A percentile compares a stretch with the other conserved stretches of the same genome.
Evolutionary conservation across 2,888 invertebrate genomes (phyloP).

Genomic region (Merodon equestris): DNA sequence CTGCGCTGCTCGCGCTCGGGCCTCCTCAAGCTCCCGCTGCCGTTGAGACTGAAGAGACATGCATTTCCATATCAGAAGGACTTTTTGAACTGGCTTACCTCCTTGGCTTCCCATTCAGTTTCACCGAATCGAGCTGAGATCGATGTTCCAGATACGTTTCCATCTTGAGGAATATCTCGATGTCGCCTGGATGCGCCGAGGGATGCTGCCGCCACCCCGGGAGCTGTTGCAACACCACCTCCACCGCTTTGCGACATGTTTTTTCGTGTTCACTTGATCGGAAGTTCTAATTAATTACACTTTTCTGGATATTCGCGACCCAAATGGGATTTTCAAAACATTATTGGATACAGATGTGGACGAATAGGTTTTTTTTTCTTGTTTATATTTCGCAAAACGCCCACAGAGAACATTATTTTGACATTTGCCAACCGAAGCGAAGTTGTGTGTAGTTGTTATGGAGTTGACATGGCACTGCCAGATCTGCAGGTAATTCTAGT

Average conservation of each 20-base stretch:
- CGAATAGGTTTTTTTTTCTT: constrained; percentile 41
- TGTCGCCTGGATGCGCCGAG: constrained; percentile 70
- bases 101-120: constrained; percentile 79
- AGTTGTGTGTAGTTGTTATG: constrained; percentile 14
- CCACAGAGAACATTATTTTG: constrained; percentile 52
- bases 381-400: constrained; percentile 68
- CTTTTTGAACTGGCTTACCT: constrained; percentile 70
- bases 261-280: no score
- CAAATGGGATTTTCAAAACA: no score
- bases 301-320: no score
- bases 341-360: no score
- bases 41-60: constrained; percentile 75
- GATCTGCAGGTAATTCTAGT: no score
- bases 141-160: constrained; percentile 69
- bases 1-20: constrained; percentile 94
- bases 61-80: not conserved
- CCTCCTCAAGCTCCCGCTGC: constrained; percentile 92
- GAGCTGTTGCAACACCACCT: constrained; percentile 64
- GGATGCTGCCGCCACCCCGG: constrained; percentile 69
- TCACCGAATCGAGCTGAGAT: constrained; percentile 75
- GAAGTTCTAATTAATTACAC: no score
- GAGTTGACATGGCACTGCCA: no score
- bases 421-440: constrained; percentile 24
- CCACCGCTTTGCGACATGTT: constrained; percentile 72
- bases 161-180: constrained; percentile 69